Percentiles rank a stretch among this genome's conserved stretches.
Evolutionary conservation across 2,113 vertebrate genomes (phyloP).

Genomic region (Phrynocephalus versicolor): DNA sequence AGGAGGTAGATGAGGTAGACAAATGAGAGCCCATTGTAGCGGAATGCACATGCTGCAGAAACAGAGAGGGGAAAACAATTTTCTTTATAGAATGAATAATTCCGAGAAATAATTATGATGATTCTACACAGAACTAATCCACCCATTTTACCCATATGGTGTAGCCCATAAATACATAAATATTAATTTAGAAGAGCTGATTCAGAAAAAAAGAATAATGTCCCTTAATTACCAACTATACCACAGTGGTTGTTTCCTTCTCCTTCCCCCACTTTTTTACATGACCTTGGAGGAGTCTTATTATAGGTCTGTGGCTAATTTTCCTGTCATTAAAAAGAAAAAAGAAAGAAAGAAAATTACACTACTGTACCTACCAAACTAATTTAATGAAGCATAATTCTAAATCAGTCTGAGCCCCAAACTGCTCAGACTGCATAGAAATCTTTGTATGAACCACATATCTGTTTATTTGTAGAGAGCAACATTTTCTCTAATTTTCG

Average conservation of each 20-base stretch:
- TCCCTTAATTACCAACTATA: neutral
- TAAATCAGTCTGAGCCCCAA: neutral
- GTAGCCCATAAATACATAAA: neutral
- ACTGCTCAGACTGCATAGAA: neutral
- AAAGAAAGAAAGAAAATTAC: neutral
- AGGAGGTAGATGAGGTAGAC: constrained; percentile 99
- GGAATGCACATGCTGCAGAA: constrained; percentile 90
- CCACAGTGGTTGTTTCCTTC: neutral
- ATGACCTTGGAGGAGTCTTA: neutral
- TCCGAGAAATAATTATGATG: neutral
- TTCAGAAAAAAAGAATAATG: neutral
- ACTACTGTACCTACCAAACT: neutral
- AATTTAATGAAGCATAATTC: neutral
- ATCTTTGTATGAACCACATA: no score
- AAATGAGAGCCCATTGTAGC: constrained; percentile 96
- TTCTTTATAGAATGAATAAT: neutral
- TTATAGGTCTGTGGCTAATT: neutral
- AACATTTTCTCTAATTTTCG: no score
- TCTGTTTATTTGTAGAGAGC: no score
- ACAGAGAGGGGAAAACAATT: neutral
- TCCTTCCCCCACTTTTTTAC: no score
- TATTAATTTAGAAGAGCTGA: neutral
- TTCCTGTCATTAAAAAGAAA: neutral
- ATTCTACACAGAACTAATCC: neutral
- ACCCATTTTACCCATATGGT: neutral